Percentiles rank a stretch among this genome's conserved stretches.
Evolutionary conservation across 2,113 vertebrate genomes (phyloP).

Genomic region (Cyphomyrus discorhynchus): DNA sequence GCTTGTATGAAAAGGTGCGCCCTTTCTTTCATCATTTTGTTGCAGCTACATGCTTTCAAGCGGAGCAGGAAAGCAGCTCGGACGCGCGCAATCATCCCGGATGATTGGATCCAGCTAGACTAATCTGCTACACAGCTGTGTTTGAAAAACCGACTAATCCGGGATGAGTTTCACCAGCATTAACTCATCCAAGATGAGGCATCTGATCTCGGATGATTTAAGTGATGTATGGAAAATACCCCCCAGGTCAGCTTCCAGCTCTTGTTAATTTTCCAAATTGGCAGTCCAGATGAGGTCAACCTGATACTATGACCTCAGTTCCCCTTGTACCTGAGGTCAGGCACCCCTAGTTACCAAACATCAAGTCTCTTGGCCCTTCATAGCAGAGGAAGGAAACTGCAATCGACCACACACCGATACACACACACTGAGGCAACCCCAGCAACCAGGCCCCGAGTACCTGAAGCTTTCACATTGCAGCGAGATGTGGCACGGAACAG

Average conservation of each 20-base stretch:
- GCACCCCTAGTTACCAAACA: neutral
- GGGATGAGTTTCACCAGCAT: no score
- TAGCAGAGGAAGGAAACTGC: neutral
- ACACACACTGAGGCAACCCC: neutral
- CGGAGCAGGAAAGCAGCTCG: no score
- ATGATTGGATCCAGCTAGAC: no score
- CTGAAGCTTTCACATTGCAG: slow-evolving; percentile 52
- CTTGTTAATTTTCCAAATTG: neutral
- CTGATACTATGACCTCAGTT: neutral
- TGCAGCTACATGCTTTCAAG: no score
- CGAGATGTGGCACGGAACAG: slow-evolving; percentile 75
- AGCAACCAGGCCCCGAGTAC: slow-evolving; percentile 38
- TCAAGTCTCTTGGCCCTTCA: neutral
- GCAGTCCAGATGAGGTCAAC: neutral
- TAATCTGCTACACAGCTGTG: no score
- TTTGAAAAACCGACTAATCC: no score
- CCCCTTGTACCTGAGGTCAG: neutral
- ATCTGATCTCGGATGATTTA: no score
- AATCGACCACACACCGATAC: neutral
- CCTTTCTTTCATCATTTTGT: no score
- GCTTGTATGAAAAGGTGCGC: no score
- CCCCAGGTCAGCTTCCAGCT: neutral
- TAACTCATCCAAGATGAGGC: no score
- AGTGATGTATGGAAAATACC: no score
- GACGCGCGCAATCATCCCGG: no score